Evolutionary conservation across 1,140 invertebrate genomes (phyloP).

Genomic region (Drosophila ambigua): DNA sequence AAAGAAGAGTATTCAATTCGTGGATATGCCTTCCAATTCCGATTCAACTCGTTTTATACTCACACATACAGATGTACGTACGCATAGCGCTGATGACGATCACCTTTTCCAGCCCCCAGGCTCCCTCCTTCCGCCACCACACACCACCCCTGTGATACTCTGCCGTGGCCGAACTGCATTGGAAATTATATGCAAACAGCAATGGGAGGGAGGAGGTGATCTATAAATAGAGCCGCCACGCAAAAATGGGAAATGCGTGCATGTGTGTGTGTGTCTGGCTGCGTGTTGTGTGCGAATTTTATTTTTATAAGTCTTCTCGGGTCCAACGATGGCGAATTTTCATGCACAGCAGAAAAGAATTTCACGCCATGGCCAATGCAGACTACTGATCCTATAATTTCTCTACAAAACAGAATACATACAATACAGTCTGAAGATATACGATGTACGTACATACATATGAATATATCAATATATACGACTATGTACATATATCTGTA

Average conservation of each 20-base stretch:
- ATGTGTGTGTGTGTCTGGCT: too few species aligned
- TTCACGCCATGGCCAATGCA: conserved; percentile 54
- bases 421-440: too few species aligned
- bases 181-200: conserved; percentile 76
- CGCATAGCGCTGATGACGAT: conserved; percentile 33
- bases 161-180: conserved; percentile 60
- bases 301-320: conserved; percentile 60
- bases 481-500: conserved; percentile 20
- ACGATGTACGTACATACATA: too few species aligned
- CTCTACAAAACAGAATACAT: conserved; percentile 7
- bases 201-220: conserved; percentile 24
- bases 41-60: conserved; percentile 9
- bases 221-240: conserved; percentile 70
- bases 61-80: not conserved
- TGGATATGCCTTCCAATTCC: not conserved
- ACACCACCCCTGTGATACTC: conserved; percentile 10
- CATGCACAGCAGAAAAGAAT: conserved; percentile 64
- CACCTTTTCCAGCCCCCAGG: conserved; percentile 18
- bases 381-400: conserved; percentile 47
- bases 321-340: conserved; percentile 61
- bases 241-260: conserved; percentile 61
- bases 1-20: not conserved
- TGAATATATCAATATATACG: conserved; percentile 5
- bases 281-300: conserved; percentile 35
- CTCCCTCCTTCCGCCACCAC: not conserved